Evolutionary conservation across 2,113 vertebrate genomes (phyloP), one percentile per base, ranked within the genome.

Genomic region (Cephalopholis sonnerati): DNA sequence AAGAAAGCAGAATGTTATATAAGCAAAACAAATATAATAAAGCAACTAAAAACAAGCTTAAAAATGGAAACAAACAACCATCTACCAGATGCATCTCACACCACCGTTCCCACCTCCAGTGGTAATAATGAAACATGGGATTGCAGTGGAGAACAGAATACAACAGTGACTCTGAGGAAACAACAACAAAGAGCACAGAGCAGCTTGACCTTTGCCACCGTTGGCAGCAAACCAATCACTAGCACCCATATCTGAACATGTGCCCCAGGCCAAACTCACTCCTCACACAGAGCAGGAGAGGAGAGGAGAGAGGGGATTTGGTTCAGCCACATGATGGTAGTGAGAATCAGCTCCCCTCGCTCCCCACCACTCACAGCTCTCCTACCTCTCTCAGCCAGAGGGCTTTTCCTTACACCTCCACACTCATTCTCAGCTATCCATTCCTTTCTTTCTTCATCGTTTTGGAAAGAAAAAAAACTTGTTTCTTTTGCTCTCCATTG

Each of bases 201-300:
- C 95, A 97, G 95, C 95, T 97, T 98, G 97, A 99, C 97, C 97
- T 97, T 97, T 94, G 93, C 91, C 96, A 95, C 95, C 92, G 94
- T 96, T 97, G 96, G 96, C 96, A 96, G 95, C 94, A 96, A 98
- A 97, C 97, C 98, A 97, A 97, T 98, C 97, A 97, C 95, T 91
- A 94, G 97, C 96, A 96, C 96, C 95, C 93, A 97, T 97, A 98
- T 97, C 96, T 96, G 97, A 98, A 97, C 97, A 98, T 96, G 97
- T 97, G 97, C 97, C 96, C 95, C 93, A 84, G 98, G 97, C 97
- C 96, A 98, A 97, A 97, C 96, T 97, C 96, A 95, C 96, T 95
- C 93, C 95, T 94, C 82, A 91, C 89, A 96, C 95, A 95, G 96
- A 90, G 93, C 92, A 93, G 93, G 95, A 96, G 95, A 87, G 93